These are phyloP conservation scores for Austrofundulus limnaeus DNA, from an alignment of 2,113 vertebrate genomes.

Conservation along the genomic window DNA sequence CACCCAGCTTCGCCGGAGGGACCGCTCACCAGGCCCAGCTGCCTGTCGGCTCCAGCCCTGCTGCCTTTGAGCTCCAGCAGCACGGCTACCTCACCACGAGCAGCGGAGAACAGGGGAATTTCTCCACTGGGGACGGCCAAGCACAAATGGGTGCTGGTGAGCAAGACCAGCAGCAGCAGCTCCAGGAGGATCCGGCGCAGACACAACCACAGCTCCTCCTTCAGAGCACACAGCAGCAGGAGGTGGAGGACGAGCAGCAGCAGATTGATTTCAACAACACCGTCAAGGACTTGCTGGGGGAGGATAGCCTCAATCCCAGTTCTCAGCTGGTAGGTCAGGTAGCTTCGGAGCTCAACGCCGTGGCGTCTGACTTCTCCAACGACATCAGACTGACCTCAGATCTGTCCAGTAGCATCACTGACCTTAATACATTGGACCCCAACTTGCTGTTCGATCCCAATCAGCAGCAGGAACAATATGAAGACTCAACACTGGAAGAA, in stretches of 20 bases:
- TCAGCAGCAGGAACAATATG: constrained; percentile 97
- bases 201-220: constrained; percentile 73
- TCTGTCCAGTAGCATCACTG: constrained; percentile 98
- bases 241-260: constrained; percentile 77
- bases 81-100: constrained; percentile 92
- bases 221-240: constrained; percentile 75
- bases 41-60: constrained; percentile 86
- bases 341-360: constrained; percentile 88
- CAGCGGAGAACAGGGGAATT: constrained; percentile 85
- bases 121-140: constrained; percentile 89
- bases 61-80: constrained; percentile 94
- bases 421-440: constrained; percentile 96
- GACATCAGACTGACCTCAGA: constrained; percentile 97
- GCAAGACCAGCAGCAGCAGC: constrained; percentile 76
- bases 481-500: constrained; percentile 98
- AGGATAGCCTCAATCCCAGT: constrained; percentile 90
- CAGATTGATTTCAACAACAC: constrained; percentile 95
- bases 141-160: constrained; percentile 90
- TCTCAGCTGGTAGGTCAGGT: constrained; percentile 94
- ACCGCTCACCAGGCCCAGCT: constrained; percentile 77
- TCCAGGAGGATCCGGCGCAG: constrained; percentile 65
- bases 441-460: constrained; percentile 97
- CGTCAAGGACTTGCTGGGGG: constrained; percentile 95
- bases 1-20: constrained; percentile 68
- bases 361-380: constrained; percentile 91